Evolutionary conservation across 2,888 invertebrate species (phyloP).

Genomic region (Ophion obscuratus): DNA sequence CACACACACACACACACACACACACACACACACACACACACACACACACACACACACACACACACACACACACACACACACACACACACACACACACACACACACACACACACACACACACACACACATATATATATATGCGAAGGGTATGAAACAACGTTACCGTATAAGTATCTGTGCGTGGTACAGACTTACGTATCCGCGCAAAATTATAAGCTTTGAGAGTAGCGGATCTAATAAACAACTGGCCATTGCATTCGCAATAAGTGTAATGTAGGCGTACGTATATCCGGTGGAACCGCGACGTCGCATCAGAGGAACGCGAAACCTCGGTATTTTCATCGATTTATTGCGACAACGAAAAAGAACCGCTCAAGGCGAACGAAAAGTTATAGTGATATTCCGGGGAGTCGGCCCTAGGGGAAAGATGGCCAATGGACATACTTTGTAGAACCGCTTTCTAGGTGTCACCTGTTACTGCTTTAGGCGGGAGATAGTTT

Average conservation of each 20-base stretch:
- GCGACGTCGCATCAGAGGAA: slow-evolving; percentile 58
- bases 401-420: too few species aligned
- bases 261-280: slow-evolving; percentile 79
- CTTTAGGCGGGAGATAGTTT: too few species aligned
- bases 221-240: slow-evolving; percentile 81
- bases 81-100: too few species aligned
- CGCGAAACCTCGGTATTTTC: slow-evolving; percentile 66
- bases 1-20: too few species aligned
- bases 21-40: too few species aligned
- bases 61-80: too few species aligned
- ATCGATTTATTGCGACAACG: slow-evolving; percentile 67
- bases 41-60: too few species aligned
- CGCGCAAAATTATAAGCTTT: slow-evolving; percentile 68
- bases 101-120: too few species aligned
- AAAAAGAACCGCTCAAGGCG: slow-evolving; percentile 18
- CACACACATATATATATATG: too few species aligned
- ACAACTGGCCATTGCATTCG: slow-evolving; percentile 74
- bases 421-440: too few species aligned
- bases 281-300: slow-evolving; percentile 80
- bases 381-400: slow-evolving; percentile 36
- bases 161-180: slow-evolving; percentile 17
- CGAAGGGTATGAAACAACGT: slow-evolving; percentile 30
- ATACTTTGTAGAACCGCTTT: too few species aligned
- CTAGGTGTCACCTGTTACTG: too few species aligned
- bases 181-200: slow-evolving; percentile 28